Evolutionary conservation across 2,888 invertebrate species (phyloP).

Genomic region (Sialis lutaria): DNA sequence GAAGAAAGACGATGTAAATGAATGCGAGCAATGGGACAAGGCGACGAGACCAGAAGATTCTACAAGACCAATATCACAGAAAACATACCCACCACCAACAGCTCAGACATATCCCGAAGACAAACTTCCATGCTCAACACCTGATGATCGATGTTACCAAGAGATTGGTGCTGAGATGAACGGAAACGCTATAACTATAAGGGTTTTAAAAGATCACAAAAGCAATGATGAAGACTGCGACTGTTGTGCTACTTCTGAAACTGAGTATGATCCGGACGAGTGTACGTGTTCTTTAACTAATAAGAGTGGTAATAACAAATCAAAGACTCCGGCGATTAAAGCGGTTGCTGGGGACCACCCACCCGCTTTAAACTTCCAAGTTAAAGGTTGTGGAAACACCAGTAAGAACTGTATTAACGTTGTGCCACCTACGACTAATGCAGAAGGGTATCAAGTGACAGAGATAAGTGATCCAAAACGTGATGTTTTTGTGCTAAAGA

Average conservation of each 20-base stretch:
- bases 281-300: slow-evolving; percentile 15
- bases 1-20: slow-evolving; percentile 1
- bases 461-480: slow-evolving; percentile 47
- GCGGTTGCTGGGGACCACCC: slow-evolving; percentile 2
- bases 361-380: slow-evolving; percentile 1
- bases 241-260: slow-evolving; percentile 25
- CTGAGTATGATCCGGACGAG: slow-evolving; percentile 18
- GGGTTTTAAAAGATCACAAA: slow-evolving; percentile 38
- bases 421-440: slow-evolving; percentile 17
- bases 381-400: not conserved
- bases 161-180: slow-evolving; percentile 48
- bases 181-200: slow-evolving; percentile 44
- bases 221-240: slow-evolving; percentile 27
- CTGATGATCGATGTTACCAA: slow-evolving; percentile 35
- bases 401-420: not conserved
- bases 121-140: slow-evolving; percentile 27
- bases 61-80: not conserved
- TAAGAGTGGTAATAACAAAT: not conserved
- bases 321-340: not conserved
- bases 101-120: slow-evolving; percentile 8
- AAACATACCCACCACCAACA: not conserved
- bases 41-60: not conserved
- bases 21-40: not conserved
- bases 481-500: slow-evolving; percentile 52
- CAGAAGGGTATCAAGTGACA: slow-evolving; percentile 31